Percentiles rank a stretch among this genome's conserved stretches.
Evolutionary conservation across 2,888 invertebrate genomes (phyloP).

Genomic region (Thecophora atra): DNA sequence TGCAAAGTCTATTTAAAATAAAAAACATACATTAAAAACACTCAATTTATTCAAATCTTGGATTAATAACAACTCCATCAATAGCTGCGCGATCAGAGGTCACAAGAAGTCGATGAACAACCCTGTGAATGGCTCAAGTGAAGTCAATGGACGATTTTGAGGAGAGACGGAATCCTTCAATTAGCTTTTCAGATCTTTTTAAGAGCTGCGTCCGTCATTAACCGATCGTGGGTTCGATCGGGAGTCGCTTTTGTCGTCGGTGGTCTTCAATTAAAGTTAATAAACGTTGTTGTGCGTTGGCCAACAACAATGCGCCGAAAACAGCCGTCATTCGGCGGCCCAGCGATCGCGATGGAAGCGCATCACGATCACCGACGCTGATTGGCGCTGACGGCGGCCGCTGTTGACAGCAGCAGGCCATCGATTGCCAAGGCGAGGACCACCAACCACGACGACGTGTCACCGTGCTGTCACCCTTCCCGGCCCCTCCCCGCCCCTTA

Average conservation of each 20-base stretch:
- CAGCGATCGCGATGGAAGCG: no score
- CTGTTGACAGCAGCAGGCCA: slow-evolving; percentile 9
- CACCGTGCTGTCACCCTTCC: not conserved
- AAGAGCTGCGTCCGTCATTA: not conserved
- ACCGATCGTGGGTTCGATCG: not conserved
- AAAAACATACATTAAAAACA: no score
- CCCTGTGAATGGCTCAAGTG: no score
- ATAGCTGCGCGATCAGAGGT: no score
- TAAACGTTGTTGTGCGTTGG: slow-evolving; percentile 4
- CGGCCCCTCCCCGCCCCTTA: not conserved
- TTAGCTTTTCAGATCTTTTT: not conserved
- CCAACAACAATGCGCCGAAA: not conserved
- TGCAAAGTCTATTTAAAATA: no score
- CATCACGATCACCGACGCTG: slow-evolving; percentile 3
- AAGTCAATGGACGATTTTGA: no score
- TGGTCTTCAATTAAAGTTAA: slow-evolving; percentile 10
- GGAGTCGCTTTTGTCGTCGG: not conserved
- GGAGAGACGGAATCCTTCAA: no score
- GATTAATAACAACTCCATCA: no score
- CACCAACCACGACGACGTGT: slow-evolving; percentile 26
- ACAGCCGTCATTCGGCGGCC: not conserved
- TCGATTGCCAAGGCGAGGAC: slow-evolving; percentile 13
- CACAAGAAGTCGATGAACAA: no score
- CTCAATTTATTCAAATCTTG: no score
- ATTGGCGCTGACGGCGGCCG: slow-evolving; percentile 25